phyloP scores from a whole-genome alignment of 1,140 invertebrate species.

The Drosophila novamexicana region DNA sequence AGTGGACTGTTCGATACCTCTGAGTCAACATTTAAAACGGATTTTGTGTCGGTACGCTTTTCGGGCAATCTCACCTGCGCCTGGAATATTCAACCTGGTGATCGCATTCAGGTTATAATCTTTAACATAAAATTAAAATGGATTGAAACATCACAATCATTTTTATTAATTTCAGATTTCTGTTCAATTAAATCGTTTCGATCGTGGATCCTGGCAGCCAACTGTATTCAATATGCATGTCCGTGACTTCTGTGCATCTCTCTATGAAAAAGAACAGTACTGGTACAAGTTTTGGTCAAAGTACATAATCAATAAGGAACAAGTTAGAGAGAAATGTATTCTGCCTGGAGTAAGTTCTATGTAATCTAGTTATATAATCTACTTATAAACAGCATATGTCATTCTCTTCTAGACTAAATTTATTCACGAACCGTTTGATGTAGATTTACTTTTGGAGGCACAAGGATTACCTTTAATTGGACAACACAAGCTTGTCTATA shows the following conservation, averaged over 20 bases:
- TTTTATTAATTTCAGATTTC: neutral
- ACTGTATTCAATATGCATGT: neutral
- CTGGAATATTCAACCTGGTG: neutral
- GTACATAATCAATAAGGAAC: conserved; percentile 18
- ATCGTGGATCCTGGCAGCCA: conserved; percentile 22
- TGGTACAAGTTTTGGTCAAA: conserved; percentile 17
- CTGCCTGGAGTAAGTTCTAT: conserved; percentile 36
- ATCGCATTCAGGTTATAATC: neutral
- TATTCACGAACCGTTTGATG: neutral
- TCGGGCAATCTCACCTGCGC: neutral
- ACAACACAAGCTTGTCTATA: neutral
- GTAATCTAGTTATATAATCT: neutral
- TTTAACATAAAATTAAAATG: neutral
- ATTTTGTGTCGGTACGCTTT: neutral
- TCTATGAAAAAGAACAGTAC: conserved; percentile 31
- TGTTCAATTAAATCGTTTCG: neutral
- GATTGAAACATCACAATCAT: neutral
- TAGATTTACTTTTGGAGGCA: neutral
- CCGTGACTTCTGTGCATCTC: neutral
- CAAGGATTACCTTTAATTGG: neutral
- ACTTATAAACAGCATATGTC: too few species aligned
- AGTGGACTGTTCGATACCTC: neutral
- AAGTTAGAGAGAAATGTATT: conserved; percentile 21
- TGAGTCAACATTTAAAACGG: neutral
- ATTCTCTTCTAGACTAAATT: neutral